Evolutionary conservation across 2,113 vertebrate species (phyloP).

Genomic region (Anas platyrhynchos): DNA sequence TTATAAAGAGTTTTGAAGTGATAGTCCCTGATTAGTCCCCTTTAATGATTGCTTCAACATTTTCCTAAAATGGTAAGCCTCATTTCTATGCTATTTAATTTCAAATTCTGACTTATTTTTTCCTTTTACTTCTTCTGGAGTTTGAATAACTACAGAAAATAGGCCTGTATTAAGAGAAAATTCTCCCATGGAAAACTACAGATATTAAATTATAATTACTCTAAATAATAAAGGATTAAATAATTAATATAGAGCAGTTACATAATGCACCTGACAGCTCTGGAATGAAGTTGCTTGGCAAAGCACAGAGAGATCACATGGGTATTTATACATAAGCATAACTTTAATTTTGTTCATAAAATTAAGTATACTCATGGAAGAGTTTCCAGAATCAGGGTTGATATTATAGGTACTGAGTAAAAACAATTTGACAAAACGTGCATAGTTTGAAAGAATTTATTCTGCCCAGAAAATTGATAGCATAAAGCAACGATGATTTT

Average conservation of each 20-base stretch:
- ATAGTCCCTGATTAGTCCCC: not conserved
- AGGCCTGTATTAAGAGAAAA: not conserved
- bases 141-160: not conserved
- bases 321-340: not conserved
- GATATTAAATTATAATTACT: conserved; percentile 48
- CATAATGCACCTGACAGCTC: conserved; percentile 32
- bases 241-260: conserved; percentile 57
- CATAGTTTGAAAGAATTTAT: not conserved
- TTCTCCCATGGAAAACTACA: conserved; percentile 1
- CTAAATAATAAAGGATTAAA: conserved; percentile 54
- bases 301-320: not conserved
- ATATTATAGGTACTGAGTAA: not conserved
- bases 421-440: not conserved
- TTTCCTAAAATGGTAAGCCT: not conserved
- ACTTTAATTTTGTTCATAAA: not conserved
- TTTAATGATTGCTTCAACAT: not conserved
- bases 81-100: not conserved
- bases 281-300: not conserved
- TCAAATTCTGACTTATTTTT: not conserved
- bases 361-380: not conserved
- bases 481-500: not conserved
- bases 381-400: not conserved
- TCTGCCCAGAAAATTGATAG: not conserved
- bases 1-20: not conserved
- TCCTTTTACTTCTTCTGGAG: not conserved